phyloP scores from a whole-genome alignment of 2,888 invertebrate species.

The Pterostichus niger region DNA sequence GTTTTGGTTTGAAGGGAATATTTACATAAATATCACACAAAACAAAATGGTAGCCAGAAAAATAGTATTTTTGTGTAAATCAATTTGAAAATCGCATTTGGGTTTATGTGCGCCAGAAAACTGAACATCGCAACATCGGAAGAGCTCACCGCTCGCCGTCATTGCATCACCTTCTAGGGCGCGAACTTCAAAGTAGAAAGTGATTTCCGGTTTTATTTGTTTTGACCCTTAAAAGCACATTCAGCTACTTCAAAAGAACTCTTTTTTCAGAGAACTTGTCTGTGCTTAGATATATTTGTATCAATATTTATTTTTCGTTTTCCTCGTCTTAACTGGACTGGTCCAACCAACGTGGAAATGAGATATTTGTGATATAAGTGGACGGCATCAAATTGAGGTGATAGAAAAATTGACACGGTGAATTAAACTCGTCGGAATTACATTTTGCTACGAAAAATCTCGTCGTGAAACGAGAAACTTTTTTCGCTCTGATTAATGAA shows the following conservation, averaged over 20 bases:
- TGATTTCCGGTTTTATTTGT: conserved; percentile 66
- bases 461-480: neutral
- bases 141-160: conserved; percentile 5
- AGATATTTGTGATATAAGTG: conserved; percentile 26
- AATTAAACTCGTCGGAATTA: conserved; percentile 34
- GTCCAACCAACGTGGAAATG: neutral
- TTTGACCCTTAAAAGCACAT: conserved; percentile 65
- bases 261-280: conserved; percentile 45
- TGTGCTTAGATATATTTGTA: conserved; percentile 62
- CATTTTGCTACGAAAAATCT: conserved; percentile 2
- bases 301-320: conserved; percentile 65
- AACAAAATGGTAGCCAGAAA: neutral
- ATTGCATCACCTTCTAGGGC: conserved; percentile 33
- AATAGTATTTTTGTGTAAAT: neutral
- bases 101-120: neutral
- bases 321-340: conserved; percentile 29
- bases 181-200: conserved; percentile 65
- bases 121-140: conserved; percentile 15
- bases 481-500: too few relatives aligned
- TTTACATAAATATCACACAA: too few relatives aligned
- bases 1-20: too few relatives aligned
- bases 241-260: conserved; percentile 64
- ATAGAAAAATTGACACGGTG: conserved; percentile 50
- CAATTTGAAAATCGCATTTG: conserved; percentile 1
- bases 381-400: conserved; percentile 20